Conservation (phyloP, 2,888 invertebrate genomes). For the Piscicola geometra region DNA sequence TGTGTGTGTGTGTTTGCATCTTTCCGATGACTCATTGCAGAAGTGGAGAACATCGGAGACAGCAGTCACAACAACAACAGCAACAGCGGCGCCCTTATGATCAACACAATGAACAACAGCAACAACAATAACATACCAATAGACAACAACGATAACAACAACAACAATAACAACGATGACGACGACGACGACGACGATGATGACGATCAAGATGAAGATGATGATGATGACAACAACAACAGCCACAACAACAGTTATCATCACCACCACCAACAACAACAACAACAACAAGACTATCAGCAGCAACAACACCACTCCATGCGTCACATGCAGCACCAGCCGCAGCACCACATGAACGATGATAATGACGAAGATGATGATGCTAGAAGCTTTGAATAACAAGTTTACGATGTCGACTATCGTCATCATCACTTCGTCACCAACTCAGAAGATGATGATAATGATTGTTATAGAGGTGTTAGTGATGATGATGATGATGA, state of each 20-base stretch:
- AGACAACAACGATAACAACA: conserved; percentile 12
- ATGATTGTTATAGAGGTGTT: no score
- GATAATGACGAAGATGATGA: not conserved
- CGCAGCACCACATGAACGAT: not conserved
- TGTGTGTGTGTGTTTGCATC: not conserved
- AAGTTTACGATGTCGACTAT: no score
- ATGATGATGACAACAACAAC: conserved; percentile 24
- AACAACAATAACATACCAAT: not conserved
- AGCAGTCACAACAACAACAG: conserved; percentile 1
- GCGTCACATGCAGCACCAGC: not conserved
- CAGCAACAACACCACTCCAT: not conserved
- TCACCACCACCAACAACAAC: not conserved
- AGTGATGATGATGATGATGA: no score
- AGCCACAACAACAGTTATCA: not conserved
- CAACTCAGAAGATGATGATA: no score
- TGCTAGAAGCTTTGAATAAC: not conserved
- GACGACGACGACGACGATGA: conserved; percentile 23
- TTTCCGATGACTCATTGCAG: no score
- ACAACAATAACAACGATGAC: conserved; percentile 3
- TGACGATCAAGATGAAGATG: conserved; percentile 30
- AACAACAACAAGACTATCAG: not conserved
- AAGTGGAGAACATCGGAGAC: not conserved
- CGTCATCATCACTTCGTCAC: no score
- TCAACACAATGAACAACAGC: no score
- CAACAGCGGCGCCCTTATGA: not conserved